Percentiles rank a stretch among this genome's conserved stretches.
These are phyloP conservation scores for Capitulum mitella DNA, from an alignment of 2,888 invertebrate genomes.

Conservation along the genomic window DNA sequence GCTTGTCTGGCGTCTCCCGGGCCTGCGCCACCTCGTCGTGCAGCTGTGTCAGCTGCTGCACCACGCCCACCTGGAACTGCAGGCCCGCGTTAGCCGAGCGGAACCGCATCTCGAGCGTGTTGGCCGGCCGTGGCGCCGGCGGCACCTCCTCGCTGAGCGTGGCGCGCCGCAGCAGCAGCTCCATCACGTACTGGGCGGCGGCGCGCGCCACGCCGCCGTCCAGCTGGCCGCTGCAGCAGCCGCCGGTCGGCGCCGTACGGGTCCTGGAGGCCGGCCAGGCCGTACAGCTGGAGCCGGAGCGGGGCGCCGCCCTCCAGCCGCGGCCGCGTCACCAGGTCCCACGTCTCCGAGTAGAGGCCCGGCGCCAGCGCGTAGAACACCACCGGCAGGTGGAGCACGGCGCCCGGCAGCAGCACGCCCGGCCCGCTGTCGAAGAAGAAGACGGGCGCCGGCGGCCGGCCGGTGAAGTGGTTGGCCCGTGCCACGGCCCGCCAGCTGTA, in stretches of 20 bases:
- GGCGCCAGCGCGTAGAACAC: not conserved
- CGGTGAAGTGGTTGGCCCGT: not conserved
- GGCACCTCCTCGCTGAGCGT: slow-evolving; percentile 21
- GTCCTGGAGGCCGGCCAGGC: slow-evolving; percentile 18
- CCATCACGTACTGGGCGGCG: not conserved
- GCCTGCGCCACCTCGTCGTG: not conserved
- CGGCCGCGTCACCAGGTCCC: slow-evolving; percentile 19
- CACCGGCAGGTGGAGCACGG: not conserved
- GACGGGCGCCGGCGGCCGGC: not conserved
- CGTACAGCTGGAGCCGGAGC: not conserved
- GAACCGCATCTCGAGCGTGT: not conserved
- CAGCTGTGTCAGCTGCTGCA: not conserved
- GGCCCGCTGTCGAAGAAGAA: slow-evolving; percentile 14
- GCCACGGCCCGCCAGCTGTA: not conserved
- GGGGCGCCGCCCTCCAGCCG: slow-evolving; percentile 20
- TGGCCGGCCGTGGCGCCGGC: slow-evolving; percentile 18
- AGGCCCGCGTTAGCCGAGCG: not conserved
- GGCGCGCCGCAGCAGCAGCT: slow-evolving; percentile 18
- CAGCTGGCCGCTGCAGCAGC: not conserved
- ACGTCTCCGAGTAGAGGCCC: slow-evolving; percentile 1
- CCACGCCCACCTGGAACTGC: not conserved
- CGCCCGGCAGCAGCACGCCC: slow-evolving; percentile 17
- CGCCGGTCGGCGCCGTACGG: slow-evolving; percentile 16
- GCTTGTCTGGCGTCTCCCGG: not conserved
- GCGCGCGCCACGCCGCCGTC: not conserved